Evolutionary conservation across 2,797 vertebrate species (phyloP), one percentile per base, ranked within the genome.

Genomic region (Natrix natrix): DNA sequence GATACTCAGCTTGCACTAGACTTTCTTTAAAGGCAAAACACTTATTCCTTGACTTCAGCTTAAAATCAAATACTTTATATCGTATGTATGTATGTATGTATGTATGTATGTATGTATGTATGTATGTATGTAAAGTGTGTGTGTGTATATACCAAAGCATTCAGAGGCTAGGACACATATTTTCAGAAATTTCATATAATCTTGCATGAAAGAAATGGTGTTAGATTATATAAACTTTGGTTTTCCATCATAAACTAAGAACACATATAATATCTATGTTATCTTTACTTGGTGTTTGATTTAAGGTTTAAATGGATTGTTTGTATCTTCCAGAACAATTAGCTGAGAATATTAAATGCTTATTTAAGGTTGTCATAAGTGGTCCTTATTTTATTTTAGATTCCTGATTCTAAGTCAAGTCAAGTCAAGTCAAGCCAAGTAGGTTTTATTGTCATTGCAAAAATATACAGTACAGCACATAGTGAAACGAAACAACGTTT

Each of bases 21-120:
- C 95, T 96, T 97, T 95, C 96, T 97, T 97, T 96, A 92, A 96
- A 97, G 95, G 91, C 95, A 95, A 95, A 92, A 93, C 95, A 96
- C 93, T 97, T 97, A 96, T 95, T 94, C 94, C 92, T 92, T 97
- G 96, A 95, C 93, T 98, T 97, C 93, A 93, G 92, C 95, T 97
- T 96, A 96, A 97, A 97, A 97, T 91, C 43, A 95, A 93, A 96
- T 56, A 95, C 20, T 97, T 95, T 96, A 5, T 3, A 90, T 91
- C 86, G 94, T 95, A n/a, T 95, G 88, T 95, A 0, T 94, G 0
- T 61, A 1, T 10, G 24, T 26, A 1, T 61, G 2, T 60, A 6
- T 60, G 59, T 57, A 37, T 57, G 5, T 57, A 5, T 59, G 20
- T 59, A 17, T 59, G 57, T 59, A 5, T 12, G 0, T 61, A 1